Evolutionary conservation across 2,888 invertebrate species (phyloP), one percentile per base, ranked within the genome.

Genomic region (Chalcosyrphus nemorum): DNA sequence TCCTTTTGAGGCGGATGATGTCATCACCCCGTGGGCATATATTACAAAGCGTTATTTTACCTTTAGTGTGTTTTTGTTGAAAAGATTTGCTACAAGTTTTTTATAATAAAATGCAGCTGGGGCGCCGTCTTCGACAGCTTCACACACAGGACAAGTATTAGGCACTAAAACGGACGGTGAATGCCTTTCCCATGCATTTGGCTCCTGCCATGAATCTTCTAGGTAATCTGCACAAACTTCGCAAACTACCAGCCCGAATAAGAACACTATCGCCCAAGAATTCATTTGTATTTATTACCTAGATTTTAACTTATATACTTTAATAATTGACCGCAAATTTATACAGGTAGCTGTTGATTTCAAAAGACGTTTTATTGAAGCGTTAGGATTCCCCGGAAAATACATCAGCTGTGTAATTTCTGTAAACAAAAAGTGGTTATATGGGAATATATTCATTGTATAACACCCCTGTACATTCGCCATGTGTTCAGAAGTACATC

Each of bases 121-220:
- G n/a, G 11, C 13, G 0, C 15, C 35, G n/a, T 71, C 59, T 13
- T 66, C 72, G 6, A 17, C 13, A 6, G 24, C 19, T 9, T 72
- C 61, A 15, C 82, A 78, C 1, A 78, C 82, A 29, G 77, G 72
- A 29, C 77, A 82, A 9, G 32, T 41, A 9, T 41, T 35, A 13
- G 45, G 19, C 11, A 9, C 15, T 9, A 35, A 32, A 13, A 3
- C 56, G 2, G 32, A 27, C 15, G 29, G 32, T 2, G 65, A 59
- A 68, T 76, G 59, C 11, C 50, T 65, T 32, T 65, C 76, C 81
- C 81, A 82, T 19, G 68, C 66, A 68, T 68, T 72, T 32, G 82
- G 77, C 6, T 82, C 63, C 2, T 43, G 50, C 77, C 82, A 82
- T 15, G 15, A 5, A 50, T 63, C 57, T n/a, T 70, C 32, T 4